These are phyloP conservation scores for Palaemon carinicauda DNA, from an alignment of 1,140 invertebrate genomes.

Conservation along the genomic window DNA sequence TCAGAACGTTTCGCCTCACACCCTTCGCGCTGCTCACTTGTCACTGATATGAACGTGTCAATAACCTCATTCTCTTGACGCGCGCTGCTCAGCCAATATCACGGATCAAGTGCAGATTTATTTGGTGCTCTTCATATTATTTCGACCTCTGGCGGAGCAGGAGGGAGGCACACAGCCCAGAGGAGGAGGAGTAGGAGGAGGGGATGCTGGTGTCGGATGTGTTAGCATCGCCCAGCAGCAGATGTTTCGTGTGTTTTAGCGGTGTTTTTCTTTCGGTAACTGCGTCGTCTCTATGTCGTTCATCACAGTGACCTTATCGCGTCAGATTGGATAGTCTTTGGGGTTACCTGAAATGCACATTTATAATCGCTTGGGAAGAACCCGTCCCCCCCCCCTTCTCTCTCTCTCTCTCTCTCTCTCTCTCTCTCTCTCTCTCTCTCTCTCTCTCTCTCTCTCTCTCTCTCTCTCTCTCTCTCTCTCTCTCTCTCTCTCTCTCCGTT, in stretches of 20 bases:
- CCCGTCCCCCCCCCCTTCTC: too few relatives aligned
- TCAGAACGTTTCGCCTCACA: conserved; percentile 51
- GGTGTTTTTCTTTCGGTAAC: too few relatives aligned
- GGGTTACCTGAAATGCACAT: too few relatives aligned
- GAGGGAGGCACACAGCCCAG: too few relatives aligned
- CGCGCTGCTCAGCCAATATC: conserved; percentile 52
- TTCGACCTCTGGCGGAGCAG: conserved; percentile 25
- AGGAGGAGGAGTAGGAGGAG: too few relatives aligned
- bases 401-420: background rate
- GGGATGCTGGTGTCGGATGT: background rate
- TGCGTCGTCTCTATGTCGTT: too few relatives aligned
- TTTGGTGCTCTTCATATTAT: conserved; percentile 50
- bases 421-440: background rate
- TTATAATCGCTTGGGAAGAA: too few relatives aligned
- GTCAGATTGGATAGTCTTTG: too few relatives aligned
- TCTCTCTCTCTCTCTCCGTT: background rate
- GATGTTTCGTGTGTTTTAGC: too few relatives aligned
- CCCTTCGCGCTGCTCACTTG: conserved; percentile 48
- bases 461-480: background rate
- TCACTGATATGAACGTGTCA: conserved; percentile 56
- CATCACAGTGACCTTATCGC: too few relatives aligned
- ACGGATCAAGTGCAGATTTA: conserved; percentile 54
- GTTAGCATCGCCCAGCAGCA: background rate
- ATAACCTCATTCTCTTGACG: conserved; percentile 55
- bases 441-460: too few relatives aligned